A percentile compares a stretch with the other conserved stretches of the same genome.
These are phyloP conservation scores for Toxonevra muliebris DNA, from an alignment of 2,888 invertebrate genomes.

Conservation along the genomic window DNA sequence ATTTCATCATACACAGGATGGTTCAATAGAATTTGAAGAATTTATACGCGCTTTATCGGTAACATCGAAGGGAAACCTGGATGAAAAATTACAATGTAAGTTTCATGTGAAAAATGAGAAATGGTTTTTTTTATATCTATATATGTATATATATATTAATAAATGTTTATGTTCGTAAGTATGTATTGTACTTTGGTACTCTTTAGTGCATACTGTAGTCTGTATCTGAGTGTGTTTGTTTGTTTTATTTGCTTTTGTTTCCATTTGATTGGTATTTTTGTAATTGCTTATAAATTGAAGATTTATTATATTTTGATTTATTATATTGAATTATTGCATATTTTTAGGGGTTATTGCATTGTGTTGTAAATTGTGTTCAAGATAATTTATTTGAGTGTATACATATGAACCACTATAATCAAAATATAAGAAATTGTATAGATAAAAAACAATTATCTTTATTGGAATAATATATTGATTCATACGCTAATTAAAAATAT, in stretches of 20 bases:
- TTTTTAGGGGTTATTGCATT: constrained; percentile 5
- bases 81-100: constrained; percentile 99
- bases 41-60: constrained; percentile 98
- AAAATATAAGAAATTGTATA: too few relatives aligned
- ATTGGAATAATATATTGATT: too few relatives aligned
- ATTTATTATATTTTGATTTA: constrained; percentile 13
- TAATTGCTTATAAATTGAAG: constrained; percentile 17
- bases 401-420: too few relatives aligned
- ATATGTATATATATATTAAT: background rate
- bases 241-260: too few relatives aligned
- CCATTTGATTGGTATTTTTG: constrained; percentile 15
- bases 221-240: background rate
- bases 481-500: too few relatives aligned
- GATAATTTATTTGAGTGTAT: too few relatives aligned
- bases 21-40: constrained; percentile 98
- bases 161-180: background rate
- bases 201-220: background rate
- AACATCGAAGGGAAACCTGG: constrained; percentile 97
- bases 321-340: background rate
- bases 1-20: constrained; percentile 75
- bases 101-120: constrained; percentile 50
- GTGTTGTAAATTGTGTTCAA: background rate
- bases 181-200: background rate
- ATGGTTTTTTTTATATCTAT: background rate
- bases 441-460: too few relatives aligned